Evolutionary conservation across 1,140 invertebrate species (phyloP).

Genomic region (Limonius californicus): DNA sequence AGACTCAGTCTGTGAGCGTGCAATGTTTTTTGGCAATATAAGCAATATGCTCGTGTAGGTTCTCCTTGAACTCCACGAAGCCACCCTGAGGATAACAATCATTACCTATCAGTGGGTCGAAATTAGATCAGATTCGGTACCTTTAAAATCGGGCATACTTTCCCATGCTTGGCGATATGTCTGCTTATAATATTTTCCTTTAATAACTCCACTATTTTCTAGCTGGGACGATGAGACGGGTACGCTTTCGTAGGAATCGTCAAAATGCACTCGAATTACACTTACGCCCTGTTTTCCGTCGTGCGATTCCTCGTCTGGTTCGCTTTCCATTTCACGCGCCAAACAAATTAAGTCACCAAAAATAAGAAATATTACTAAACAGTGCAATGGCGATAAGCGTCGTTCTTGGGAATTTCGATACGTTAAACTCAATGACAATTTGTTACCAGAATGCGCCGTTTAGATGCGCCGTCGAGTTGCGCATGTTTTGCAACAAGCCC

Average conservation of each 20-base stretch:
- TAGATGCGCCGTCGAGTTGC: too few species aligned
- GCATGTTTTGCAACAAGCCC: too few species aligned
- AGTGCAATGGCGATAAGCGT: slow-evolving; percentile 3
- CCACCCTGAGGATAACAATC: slow-evolving; percentile 53
- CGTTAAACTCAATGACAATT: neutral
- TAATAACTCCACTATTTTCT: slow-evolving; percentile 25
- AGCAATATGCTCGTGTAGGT: slow-evolving; percentile 55
- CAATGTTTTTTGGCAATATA: slow-evolving; percentile 56
- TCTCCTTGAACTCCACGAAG: slow-evolving; percentile 51
- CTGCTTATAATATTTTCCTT: slow-evolving; percentile 52
- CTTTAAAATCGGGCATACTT: slow-evolving; percentile 55
- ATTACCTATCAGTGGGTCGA: too few species aligned
- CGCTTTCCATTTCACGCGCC: slow-evolving; percentile 39
- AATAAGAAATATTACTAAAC: slow-evolving; percentile 19
- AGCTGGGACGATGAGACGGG: slow-evolving; percentile 16
- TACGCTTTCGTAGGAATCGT: slow-evolving; percentile 25
- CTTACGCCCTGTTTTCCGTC: slow-evolving; percentile 25
- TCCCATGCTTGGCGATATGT: slow-evolving; percentile 59
- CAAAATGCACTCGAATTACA: slow-evolving; percentile 34
- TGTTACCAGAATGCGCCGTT: neutral
- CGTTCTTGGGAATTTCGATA: slow-evolving; percentile 2
- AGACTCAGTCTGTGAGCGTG: slow-evolving; percentile 58
- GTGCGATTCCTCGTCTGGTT: slow-evolving; percentile 30
- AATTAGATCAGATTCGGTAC: too few species aligned
- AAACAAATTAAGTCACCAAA: slow-evolving; percentile 32